phyloP scores from a whole-genome alignment of 2,797 vertebrate species.

The Picus viridis region DNA sequence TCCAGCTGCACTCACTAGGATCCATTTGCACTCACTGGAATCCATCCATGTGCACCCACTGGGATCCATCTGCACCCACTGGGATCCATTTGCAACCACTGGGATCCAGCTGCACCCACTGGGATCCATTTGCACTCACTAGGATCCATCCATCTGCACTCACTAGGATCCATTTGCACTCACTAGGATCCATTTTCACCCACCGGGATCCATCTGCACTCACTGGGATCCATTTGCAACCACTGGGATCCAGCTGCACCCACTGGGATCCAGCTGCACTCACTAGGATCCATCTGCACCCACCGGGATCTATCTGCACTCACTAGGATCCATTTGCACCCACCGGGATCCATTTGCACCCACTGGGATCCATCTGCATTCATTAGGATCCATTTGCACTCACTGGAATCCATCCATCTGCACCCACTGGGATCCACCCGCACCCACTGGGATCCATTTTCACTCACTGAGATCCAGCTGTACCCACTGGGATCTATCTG shows the following conservation, averaged over 20 bases:
- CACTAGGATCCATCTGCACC: background rate
- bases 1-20: conserved; percentile 26
- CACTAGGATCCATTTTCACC: conserved; percentile 21
- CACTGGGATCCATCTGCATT: background rate
- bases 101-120: background rate
- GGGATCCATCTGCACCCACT: background rate
- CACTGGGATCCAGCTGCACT: background rate
- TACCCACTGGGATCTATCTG: too few relatives aligned
- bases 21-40: background rate
- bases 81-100: conserved; percentile 26
- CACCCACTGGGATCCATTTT: too few relatives aligned
- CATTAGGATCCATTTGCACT: too few relatives aligned
- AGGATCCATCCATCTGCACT: conserved; percentile 26
- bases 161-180: background rate
- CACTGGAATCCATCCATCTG: too few relatives aligned
- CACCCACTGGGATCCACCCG: too few relatives aligned
- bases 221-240: conserved; percentile 23
- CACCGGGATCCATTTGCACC: conserved; percentile 25
- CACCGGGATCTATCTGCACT: conserved; percentile 17
- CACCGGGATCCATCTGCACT: background rate
- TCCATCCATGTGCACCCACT: conserved; percentile 15
- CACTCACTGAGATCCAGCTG: too few relatives aligned
- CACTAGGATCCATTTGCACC: background rate
- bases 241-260: background rate
- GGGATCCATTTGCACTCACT: background rate